Evolutionary conservation across 2,888 invertebrate genomes (phyloP).

Genomic region (Fragum sueziense): DNA sequence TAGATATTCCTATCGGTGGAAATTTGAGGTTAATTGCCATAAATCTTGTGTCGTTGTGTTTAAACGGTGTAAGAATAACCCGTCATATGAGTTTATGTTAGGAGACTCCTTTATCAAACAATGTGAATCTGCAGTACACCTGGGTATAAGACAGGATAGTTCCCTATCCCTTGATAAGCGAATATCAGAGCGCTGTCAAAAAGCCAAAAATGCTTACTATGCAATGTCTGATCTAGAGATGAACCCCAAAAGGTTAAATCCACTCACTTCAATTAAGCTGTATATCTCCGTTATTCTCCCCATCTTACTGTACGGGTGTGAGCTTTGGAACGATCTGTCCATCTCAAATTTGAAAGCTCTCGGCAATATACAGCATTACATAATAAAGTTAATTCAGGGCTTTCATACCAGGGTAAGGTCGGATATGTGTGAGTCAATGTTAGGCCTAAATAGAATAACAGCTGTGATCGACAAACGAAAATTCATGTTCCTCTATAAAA

Average conservation of each 20-base stretch:
- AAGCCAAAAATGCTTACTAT: constrained; percentile 5
- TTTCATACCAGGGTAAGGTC: background rate
- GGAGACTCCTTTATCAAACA: background rate
- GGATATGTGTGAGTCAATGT: constrained; percentile 1
- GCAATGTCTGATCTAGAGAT: background rate
- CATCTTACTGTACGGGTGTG: background rate
- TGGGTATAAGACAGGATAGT: constrained; percentile 5
- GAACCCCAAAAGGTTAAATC: background rate
- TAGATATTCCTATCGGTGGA: background rate
- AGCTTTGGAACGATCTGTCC: constrained; percentile 8
- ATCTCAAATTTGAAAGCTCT: background rate
- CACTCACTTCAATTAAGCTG: background rate
- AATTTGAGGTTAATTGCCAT: background rate
- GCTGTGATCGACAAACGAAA: constrained; percentile 1
- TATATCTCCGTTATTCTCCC: background rate
- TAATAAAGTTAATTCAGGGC: constrained; percentile 10
- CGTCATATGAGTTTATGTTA: background rate
- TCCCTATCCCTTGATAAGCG: background rate
- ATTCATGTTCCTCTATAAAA: background rate
- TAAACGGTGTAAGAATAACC: background rate
- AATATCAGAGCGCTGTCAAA: constrained; percentile 5
- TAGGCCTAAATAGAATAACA: background rate
- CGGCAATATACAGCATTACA: background rate
- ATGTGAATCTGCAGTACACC: background rate
- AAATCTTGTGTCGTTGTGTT: constrained; percentile 6